Evolutionary conservation across 2,113 vertebrate genomes (phyloP).

Genomic region (Chaetura pelagica): DNA sequence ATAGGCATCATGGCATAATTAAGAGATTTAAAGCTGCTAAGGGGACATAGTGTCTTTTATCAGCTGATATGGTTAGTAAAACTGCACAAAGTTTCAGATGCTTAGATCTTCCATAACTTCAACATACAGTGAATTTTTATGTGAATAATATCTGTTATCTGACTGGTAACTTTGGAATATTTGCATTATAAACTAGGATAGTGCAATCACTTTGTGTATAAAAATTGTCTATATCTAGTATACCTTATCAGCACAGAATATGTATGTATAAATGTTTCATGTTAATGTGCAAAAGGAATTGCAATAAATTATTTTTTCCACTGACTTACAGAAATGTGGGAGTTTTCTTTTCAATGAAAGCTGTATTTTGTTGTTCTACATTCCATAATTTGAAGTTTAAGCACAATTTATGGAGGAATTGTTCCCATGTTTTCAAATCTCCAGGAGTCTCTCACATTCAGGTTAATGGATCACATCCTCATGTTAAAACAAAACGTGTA

Average conservation of each 20-base stretch:
- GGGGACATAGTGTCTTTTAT: not conserved
- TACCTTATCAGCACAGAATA: slow-evolving; percentile 62
- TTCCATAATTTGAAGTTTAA: not conserved
- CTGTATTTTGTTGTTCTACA: not conserved
- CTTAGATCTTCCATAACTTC: not conserved
- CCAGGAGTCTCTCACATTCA: not conserved
- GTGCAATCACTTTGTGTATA: slow-evolving; percentile 70
- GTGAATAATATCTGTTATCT: slow-evolving; percentile 52
- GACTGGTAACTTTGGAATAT: slow-evolving; percentile 62
- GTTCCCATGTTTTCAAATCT: not conserved
- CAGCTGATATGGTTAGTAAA: not conserved
- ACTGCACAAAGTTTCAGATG: not conserved
- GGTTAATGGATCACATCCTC: not conserved
- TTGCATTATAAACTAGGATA: slow-evolving; percentile 68
- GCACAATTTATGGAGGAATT: not conserved
- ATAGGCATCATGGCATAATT: not conserved
- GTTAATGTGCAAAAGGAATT: slow-evolving; percentile 72
- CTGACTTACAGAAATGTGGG: slow-evolving; percentile 24
- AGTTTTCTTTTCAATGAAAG: slow-evolving; percentile 29
- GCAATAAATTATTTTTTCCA: slow-evolving; percentile 86
- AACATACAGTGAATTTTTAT: slow-evolving; percentile 20
- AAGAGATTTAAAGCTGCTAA: not conserved
- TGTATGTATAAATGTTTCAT: slow-evolving; percentile 77
- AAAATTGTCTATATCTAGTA: slow-evolving; percentile 64
- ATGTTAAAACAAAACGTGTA: not conserved